These are phyloP conservation scores for Lytechinus variegatus DNA, from an alignment of 35 echinoderm and acorn worm species.

Conservation along the genomic window DNA sequence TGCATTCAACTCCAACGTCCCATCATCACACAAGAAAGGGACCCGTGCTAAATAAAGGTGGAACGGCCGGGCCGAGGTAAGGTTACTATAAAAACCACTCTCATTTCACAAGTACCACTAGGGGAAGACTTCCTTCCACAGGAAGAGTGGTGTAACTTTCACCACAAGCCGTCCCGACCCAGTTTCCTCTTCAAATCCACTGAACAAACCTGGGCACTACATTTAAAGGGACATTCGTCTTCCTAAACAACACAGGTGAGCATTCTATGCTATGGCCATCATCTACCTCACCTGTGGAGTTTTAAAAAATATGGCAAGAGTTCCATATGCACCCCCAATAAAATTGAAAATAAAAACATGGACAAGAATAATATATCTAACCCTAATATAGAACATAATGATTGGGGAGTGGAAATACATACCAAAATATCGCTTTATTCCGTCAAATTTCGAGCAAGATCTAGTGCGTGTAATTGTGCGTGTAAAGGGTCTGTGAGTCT, in stretches of 20 bases:
- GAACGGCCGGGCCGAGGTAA: neutral
- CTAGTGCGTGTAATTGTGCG: too few species aligned
- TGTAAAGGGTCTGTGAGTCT: too few species aligned
- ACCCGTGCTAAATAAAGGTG: neutral
- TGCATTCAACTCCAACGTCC: neutral
- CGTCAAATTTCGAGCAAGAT: too few species aligned
- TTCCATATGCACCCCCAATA: too few species aligned
- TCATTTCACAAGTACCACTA: slow-evolving; percentile 30
- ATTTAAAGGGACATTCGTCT: slow-evolving; percentile 32
- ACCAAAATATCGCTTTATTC: too few species aligned
- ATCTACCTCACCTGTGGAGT: neutral
- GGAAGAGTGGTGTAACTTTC: slow-evolving; percentile 30
- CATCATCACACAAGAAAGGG: neutral
- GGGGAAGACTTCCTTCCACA: slow-evolving; percentile 40
- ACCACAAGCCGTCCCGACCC: slow-evolving; percentile 30
- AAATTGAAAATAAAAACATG: too few species aligned
- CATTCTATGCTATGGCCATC: neutral
- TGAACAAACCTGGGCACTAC: neutral
- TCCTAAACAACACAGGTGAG: neutral
- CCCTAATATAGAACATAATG: too few species aligned
- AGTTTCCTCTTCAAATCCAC: slow-evolving; percentile 6
- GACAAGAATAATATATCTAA: too few species aligned
- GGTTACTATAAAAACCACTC: neutral
- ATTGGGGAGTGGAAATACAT: too few species aligned
- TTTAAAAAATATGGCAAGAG: too few species aligned